Conservation (phyloP, 2,797 vertebrate genomes). For the Cynodonichthys magdalenae region DNA sequence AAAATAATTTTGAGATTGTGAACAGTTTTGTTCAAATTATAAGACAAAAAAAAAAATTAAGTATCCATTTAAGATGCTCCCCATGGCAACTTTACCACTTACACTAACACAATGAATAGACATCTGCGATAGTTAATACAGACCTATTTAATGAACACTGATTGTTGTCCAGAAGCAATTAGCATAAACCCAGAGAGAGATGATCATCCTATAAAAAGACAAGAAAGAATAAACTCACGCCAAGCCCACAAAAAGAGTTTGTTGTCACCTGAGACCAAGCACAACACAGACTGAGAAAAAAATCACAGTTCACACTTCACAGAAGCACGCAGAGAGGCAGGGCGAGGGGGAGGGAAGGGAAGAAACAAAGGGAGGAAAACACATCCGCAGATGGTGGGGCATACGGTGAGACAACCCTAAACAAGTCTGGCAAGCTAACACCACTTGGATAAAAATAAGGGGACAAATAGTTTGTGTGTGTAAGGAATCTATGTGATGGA, state of each 20-base stretch:
- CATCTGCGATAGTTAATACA: constrained; percentile 58
- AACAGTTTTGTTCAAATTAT: constrained; percentile 9
- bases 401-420: constrained; percentile 76
- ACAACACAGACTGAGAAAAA: constrained; percentile 32
- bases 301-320: constrained; percentile 47
- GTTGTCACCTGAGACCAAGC: constrained; percentile 62
- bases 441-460: constrained; percentile 70
- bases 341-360: constrained; percentile 42
- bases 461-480: constrained; percentile 22
- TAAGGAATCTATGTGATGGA: constrained; percentile 12
- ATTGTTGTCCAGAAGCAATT: constrained; percentile 74
- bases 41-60: constrained; percentile 9
- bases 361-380: constrained; percentile 65
- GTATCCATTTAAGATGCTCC: constrained; percentile 32
- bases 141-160: constrained; percentile 62
- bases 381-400: constrained; percentile 78
- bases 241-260: constrained; percentile 53
- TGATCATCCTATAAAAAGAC: constrained; percentile 39
- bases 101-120: constrained; percentile 44
- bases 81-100: constrained; percentile 3
- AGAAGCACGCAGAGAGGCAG: constrained; percentile 33
- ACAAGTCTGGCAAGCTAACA: constrained; percentile 73
- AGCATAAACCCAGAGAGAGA: constrained; percentile 54
- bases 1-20: not conserved
- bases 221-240: constrained; percentile 38